Evolutionary conservation across 2,797 vertebrate genomes (phyloP), one percentile per base, ranked within the genome.

Genomic region (Sparidentex hasta): DNA sequence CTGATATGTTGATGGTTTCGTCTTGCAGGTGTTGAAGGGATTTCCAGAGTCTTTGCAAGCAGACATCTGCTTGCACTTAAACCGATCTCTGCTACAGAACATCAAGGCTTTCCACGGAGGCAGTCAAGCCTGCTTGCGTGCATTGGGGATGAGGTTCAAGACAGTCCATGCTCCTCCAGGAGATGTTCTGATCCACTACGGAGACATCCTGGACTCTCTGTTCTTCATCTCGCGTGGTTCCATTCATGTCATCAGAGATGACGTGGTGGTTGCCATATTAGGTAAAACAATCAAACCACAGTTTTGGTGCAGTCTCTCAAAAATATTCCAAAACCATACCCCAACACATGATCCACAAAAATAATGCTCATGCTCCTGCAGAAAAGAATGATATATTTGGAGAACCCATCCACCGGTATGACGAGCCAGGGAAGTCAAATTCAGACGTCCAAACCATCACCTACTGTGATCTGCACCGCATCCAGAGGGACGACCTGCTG

Each of bases 11-110:
- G 1, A 51, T 66, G 21, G 12, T 48, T 52, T 77, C 56, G 8
- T 71, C 18, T 44, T 84, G 27, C 87, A 99, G 98, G 98, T 99
- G 78, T 84, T 99, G 91, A 99, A 97, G 91, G 98, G 98, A 20
- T 99, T 99, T 87, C 98, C 98, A 0, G 97, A 97, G 93, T 99
- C 97, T 84, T 87, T 99, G 87, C 98, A 99, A 93, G 98, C 96
- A 0, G 98, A 99, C 83, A 99, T 99, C 90, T 99, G 97, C 90
- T 95, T 99, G 81, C 98, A 99, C 86, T 92, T 99, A 84, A 98
- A 99, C 91, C 96, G 97, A 23, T 96, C 95, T 2, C 94, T 99
- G 70, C 95, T 99, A 21, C 95, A 98, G 87, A 97, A 97, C 93
- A 98, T 96, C 91, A 97, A 96, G n/a, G 98, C 97, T 12, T 99